phyloP scores from a whole-genome alignment of 2,797 vertebrate genomes.

The Coranthus polyacanthus region DNA sequence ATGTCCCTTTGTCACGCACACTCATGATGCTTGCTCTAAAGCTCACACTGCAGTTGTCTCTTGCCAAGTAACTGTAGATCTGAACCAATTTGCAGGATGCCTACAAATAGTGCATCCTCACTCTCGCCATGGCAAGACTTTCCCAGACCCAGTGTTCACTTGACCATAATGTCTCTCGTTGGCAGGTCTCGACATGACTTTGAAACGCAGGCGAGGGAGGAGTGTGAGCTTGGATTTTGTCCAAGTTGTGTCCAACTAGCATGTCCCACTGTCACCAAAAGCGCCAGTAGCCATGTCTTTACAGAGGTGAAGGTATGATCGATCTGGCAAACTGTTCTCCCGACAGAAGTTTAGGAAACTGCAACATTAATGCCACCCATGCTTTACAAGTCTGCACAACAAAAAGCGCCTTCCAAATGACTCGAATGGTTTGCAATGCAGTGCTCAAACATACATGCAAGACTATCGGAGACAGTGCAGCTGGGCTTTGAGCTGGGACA shows the following conservation, averaged over 20 bases:
- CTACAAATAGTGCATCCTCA: slow-evolving; percentile 64
- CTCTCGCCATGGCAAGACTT: slow-evolving; percentile 90
- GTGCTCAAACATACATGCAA: slow-evolving; percentile 91
- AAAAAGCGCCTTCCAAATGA: slow-evolving; percentile 67
- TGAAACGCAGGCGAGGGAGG: slow-evolving; percentile 97
- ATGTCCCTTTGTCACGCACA: slow-evolving; percentile 87
- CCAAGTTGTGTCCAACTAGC: slow-evolving; percentile 83
- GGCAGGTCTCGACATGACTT: slow-evolving; percentile 99
- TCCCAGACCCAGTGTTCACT: slow-evolving; percentile 95
- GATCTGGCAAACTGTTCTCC: slow-evolving; percentile 76
- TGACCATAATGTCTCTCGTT: slow-evolving; percentile 95
- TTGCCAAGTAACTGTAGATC: slow-evolving; percentile 86
- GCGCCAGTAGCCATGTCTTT: slow-evolving; percentile 92
- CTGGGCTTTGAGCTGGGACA: slow-evolving; percentile 76
- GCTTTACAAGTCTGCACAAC: slow-evolving; percentile 76
- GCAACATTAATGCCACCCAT: slow-evolving; percentile 73
- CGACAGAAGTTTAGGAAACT: slow-evolving; percentile 76
- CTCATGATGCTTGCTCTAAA: slow-evolving; percentile 87
- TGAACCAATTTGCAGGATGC: slow-evolving; percentile 71
- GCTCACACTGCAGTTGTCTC: slow-evolving; percentile 88
- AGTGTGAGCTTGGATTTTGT: slow-evolving; percentile 92
- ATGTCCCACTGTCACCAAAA: slow-evolving; percentile 92
- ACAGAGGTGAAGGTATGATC: slow-evolving; percentile 83
- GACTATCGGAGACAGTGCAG: slow-evolving; percentile 81
- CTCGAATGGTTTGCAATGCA: slow-evolving; percentile 71